Evolutionary conservation across 2,888 invertebrate species (phyloP).

Genomic region (Pheosia tremula): DNA sequence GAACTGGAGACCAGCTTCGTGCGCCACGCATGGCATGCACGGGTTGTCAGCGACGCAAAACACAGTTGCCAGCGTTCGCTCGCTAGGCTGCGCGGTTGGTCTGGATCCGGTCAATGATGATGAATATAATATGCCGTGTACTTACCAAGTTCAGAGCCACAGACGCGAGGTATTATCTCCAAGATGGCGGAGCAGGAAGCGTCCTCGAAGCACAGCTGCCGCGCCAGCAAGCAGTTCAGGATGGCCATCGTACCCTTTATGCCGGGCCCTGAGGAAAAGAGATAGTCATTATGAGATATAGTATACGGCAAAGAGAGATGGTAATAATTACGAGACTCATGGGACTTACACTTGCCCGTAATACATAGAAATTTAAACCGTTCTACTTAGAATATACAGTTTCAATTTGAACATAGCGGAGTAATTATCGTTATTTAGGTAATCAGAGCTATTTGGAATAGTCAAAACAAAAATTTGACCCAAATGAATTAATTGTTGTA

Average conservation of each 20-base stretch:
- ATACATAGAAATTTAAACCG: background rate
- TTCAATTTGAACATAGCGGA: conserved; percentile 21
- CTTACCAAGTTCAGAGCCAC: conserved; percentile 96
- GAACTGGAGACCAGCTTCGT: no score
- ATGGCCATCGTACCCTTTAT: conserved; percentile 89
- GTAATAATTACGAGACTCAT: no score
- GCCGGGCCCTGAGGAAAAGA: conserved; percentile 87
- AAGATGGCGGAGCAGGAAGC: conserved; percentile 95
- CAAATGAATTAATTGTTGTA: background rate
- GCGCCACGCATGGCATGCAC: no score
- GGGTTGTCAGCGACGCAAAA: no score
- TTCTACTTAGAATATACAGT: conserved; percentile 1
- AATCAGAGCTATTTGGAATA: conserved; percentile 18
- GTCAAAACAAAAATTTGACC: background rate
- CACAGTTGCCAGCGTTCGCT: no score
- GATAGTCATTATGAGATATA: background rate
- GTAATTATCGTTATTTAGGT: conserved; percentile 29
- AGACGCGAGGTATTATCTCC: conserved; percentile 95
- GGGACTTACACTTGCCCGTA: no score
- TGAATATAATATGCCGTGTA: conserved; percentile 24
- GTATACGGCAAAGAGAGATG: no score
- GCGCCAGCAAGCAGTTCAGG: conserved; percentile 94
- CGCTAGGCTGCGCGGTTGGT: no score
- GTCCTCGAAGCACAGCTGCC: conserved; percentile 95
- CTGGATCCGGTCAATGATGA: no score